Evolutionary conservation across 2,797 vertebrate genomes (phyloP).

Genomic region (Notoglanidium macrostoma): DNA sequence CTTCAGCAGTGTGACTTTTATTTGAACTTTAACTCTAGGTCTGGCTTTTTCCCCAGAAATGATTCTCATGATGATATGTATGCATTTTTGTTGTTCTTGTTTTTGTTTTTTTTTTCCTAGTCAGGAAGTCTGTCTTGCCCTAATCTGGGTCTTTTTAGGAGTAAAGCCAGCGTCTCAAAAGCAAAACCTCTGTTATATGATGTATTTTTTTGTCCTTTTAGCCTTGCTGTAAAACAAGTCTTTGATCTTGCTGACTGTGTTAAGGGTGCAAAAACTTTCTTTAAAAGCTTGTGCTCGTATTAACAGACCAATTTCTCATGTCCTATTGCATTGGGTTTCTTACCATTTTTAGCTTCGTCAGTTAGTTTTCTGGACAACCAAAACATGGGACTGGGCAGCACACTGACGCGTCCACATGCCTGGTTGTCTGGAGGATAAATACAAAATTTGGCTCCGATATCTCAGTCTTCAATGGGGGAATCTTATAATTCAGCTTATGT

Average conservation of each 20-base stretch:
- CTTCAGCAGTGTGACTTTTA: conserved; percentile 11
- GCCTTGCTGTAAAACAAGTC: neutral
- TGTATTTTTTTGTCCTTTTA: neutral
- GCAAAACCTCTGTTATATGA: neutral
- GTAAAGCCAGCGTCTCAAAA: neutral
- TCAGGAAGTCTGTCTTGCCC: neutral
- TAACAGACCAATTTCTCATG: neutral
- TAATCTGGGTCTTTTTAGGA: neutral
- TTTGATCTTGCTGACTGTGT: neutral
- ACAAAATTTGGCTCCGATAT: neutral
- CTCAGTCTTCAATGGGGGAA: neutral
- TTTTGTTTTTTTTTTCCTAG: neutral
- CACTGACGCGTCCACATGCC: neutral
- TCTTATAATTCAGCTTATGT: neutral
- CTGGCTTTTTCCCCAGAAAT: neutral
- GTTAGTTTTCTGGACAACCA: neutral
- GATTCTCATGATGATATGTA: neutral
- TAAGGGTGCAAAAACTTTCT: neutral
- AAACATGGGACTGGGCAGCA: neutral
- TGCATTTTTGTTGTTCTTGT: no score
- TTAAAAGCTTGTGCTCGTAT: neutral
- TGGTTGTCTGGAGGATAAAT: neutral
- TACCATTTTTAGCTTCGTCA: neutral
- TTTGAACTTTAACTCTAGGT: conserved; percentile 6
- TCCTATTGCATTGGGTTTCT: neutral